These are phyloP conservation scores for Microcebus jonahi DNA, from an alignment of 2,113 vertebrate species.

Conservation along the genomic window DNA sequence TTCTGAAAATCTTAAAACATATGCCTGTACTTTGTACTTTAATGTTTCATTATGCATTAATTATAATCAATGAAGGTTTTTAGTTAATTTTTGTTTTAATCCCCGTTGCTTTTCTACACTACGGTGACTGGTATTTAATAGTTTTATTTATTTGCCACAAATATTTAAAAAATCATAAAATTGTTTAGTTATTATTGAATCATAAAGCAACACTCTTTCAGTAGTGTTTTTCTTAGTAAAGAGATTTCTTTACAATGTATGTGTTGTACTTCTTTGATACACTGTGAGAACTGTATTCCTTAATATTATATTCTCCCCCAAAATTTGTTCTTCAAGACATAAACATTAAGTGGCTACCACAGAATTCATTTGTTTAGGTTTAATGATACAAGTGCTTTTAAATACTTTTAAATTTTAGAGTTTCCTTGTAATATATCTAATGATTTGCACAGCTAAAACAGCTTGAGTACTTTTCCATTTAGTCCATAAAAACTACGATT, in stretches of 20 bases:
- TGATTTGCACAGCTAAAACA: conserved; percentile 52
- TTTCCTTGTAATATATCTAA: conserved; percentile 38
- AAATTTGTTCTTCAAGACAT: neutral
- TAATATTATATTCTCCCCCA: neutral
- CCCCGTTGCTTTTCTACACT: neutral
- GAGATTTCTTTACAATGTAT: neutral
- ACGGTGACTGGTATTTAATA: neutral
- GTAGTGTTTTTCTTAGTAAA: neutral
- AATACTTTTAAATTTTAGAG: neutral
- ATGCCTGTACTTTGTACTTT: neutral
- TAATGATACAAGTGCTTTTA: conserved; percentile 28
- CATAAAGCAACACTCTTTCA: neutral
- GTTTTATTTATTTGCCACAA: neutral
- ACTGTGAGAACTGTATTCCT: neutral
- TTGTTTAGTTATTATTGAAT: neutral
- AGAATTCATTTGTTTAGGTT: neutral
- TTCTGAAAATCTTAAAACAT: neutral
- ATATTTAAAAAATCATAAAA: neutral
- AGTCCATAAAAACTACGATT: neutral
- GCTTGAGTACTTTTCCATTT: conserved; percentile 13
- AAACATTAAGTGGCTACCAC: neutral
- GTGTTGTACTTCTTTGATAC: neutral
- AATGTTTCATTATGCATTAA: neutral
- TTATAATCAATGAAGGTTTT: neutral
- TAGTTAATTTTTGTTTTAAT: neutral